Evolutionary conservation across 1,140 invertebrate species (phyloP).

Genomic region (Steinernema feltiae): DNA sequence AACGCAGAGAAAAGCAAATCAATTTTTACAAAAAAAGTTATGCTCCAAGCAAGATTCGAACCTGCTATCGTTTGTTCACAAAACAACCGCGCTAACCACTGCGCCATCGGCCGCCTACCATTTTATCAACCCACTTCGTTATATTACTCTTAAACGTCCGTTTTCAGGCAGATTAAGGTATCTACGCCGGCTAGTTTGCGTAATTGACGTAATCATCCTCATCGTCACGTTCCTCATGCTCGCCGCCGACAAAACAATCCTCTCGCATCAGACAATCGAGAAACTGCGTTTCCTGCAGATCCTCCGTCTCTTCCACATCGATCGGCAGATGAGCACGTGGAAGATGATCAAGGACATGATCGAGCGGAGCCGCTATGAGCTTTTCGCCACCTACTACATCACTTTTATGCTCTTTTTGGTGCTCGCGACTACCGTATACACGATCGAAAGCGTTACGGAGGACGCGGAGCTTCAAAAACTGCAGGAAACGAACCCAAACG

Average conservation of each 20-base stretch:
- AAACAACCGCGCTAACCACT: too few species aligned
- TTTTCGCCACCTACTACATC: slow-evolving; percentile 44
- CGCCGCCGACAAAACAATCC: slow-evolving; percentile 17
- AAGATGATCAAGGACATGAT: slow-evolving; percentile 45
- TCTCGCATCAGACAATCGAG: slow-evolving; percentile 29
- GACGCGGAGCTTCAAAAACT: slow-evolving; percentile 1
- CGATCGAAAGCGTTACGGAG: slow-evolving; percentile 19
- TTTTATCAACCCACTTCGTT: too few species aligned
- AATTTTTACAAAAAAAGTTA: too few species aligned
- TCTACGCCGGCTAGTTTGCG: slow-evolving; percentile 27
- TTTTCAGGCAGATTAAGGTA: slow-evolving; percentile 35
- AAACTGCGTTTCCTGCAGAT: slow-evolving; percentile 38
- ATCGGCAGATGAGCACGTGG: slow-evolving; percentile 48
- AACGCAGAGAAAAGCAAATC: too few species aligned
- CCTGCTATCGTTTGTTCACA: too few species aligned
- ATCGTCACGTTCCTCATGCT: slow-evolving; percentile 30
- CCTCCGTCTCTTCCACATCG: slow-evolving; percentile 40
- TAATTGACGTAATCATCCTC: slow-evolving; percentile 40
- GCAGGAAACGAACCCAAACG: neutral
- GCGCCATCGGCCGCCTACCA: too few species aligned
- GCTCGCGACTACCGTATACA: slow-evolving; percentile 37
- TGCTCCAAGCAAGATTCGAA: too few species aligned
- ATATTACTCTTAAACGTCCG: neutral
- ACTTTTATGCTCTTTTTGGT: slow-evolving; percentile 40
- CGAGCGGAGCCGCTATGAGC: slow-evolving; percentile 34